Conservation (phyloP, 2,797 vertebrate genomes). For the Syngnathus rostellatus region DNA sequence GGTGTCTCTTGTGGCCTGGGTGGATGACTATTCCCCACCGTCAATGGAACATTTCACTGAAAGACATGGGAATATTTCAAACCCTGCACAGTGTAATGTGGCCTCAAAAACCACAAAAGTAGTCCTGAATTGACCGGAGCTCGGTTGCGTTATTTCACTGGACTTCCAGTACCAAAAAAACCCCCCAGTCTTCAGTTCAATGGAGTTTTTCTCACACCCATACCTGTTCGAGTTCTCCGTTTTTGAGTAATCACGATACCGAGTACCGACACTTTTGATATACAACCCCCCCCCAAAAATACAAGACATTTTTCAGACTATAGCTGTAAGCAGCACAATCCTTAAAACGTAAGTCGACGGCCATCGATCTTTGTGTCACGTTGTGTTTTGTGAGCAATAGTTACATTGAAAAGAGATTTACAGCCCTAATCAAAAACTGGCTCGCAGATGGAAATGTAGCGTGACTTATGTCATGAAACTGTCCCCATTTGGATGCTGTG, state of each 20-base stretch:
- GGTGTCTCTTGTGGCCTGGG: constrained; percentile 11
- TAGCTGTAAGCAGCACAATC: constrained; percentile 13
- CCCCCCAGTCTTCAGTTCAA: too few relatives aligned
- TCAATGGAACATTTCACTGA: constrained; percentile 15
- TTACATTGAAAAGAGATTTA: constrained; percentile 64
- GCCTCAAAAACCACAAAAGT: constrained; percentile 28
- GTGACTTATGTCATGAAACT: constrained; percentile 70
- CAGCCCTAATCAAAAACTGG: constrained; percentile 70
- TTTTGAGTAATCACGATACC: too few relatives aligned
- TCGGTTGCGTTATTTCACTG: constrained; percentile 1
- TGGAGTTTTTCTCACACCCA: too few relatives aligned
- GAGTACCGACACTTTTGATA: too few relatives aligned
- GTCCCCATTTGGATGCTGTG: constrained; percentile 57
- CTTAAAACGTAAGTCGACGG: constrained; percentile 14
- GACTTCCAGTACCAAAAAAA: neutral
- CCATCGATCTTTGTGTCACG: constrained; percentile 29
- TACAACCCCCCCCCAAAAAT: too few relatives aligned
- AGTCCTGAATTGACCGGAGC: constrained; percentile 16
- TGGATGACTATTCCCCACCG: constrained; percentile 7
- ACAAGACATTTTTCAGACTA: neutral
- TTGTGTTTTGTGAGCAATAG: constrained; percentile 2
- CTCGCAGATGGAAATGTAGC: constrained; percentile 69
- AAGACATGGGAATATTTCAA: constrained; percentile 28
- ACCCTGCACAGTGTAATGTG: constrained; percentile 28
- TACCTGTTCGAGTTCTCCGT: too few relatives aligned